Evolutionary conservation across 2,888 invertebrate species (phyloP).

Genomic region (Vesta saturnalis): DNA sequence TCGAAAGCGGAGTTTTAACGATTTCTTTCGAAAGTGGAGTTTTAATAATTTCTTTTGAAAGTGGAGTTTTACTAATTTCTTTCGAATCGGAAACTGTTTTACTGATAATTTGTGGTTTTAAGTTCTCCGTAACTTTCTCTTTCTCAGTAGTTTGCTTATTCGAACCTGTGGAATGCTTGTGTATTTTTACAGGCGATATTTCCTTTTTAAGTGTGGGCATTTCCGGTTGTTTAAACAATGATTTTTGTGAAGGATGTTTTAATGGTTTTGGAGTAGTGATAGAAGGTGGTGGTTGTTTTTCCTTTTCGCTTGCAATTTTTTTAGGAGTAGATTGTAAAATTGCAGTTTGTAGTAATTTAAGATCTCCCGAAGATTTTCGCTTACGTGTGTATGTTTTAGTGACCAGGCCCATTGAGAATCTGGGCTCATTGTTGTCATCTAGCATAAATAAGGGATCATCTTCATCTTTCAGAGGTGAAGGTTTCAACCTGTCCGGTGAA

Average conservation of each 20-base stretch:
- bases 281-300: background rate
- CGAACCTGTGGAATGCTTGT: background rate
- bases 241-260: background rate
- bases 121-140: background rate
- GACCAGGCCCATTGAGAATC: constrained; percentile 53
- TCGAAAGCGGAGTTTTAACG: too few relatives aligned
- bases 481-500: background rate
- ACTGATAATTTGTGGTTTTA: background rate
- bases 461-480: background rate
- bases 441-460: background rate
- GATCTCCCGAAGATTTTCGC: constrained; percentile 53
- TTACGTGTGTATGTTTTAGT: constrained; percentile 60
- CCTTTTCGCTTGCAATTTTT: background rate
- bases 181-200: background rate
- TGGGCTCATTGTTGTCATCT: constrained; percentile 50
- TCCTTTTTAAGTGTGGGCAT: constrained; percentile 8
- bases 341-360: background rate
- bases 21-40: background rate
- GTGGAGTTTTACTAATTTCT: background rate
- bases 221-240: background rate
- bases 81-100: background rate
- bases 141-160: background rate
- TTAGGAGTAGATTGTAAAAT: constrained; percentile 4
- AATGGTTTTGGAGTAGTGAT: background rate
- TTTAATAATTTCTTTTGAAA: background rate